These are phyloP conservation scores for Chymomyza costata DNA, from an alignment of 1,140 invertebrate genomes.

Conservation along the genomic window DNA sequence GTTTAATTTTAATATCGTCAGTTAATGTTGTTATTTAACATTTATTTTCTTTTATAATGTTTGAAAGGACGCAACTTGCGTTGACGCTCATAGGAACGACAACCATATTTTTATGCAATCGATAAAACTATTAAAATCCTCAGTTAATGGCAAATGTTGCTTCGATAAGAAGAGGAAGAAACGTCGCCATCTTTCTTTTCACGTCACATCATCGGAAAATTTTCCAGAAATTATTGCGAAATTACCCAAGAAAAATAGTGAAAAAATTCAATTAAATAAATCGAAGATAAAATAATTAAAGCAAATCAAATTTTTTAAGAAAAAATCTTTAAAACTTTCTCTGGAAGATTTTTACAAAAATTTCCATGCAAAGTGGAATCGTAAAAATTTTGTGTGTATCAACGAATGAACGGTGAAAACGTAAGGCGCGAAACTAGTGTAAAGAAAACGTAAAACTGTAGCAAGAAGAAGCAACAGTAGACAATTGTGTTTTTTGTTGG, in stretches of 20 bases:
- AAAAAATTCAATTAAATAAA: constrained; percentile 37
- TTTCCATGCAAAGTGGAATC: constrained; percentile 58
- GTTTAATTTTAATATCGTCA: no score
- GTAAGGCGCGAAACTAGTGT: constrained; percentile 56
- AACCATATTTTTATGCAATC: no score
- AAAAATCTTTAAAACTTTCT: constrained; percentile 28
- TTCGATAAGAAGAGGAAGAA: no score
- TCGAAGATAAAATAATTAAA: no score
- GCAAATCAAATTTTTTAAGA: no score
- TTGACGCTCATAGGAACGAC: no score
- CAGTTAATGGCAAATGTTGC: no score
- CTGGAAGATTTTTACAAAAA: constrained; percentile 52
- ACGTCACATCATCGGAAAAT: constrained; percentile 62
- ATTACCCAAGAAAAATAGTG: constrained; percentile 57
- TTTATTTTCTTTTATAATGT: no score
- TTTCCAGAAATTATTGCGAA: constrained; percentile 67
- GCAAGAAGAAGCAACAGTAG: constrained; percentile 31
- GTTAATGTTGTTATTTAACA: no score
- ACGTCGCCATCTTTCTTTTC: constrained; percentile 47
- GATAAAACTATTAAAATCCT: no score
- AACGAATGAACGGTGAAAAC: constrained; percentile 67
- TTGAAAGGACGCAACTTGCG: no score
- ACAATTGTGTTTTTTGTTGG: constrained; percentile 25
- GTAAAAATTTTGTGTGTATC: constrained; percentile 74
- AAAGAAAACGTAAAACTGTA: constrained; percentile 36